These are phyloP conservation scores for Phoeniculus purpureus DNA, from an alignment of 2,797 vertebrate genomes.

Conservation along the genomic window DNA sequence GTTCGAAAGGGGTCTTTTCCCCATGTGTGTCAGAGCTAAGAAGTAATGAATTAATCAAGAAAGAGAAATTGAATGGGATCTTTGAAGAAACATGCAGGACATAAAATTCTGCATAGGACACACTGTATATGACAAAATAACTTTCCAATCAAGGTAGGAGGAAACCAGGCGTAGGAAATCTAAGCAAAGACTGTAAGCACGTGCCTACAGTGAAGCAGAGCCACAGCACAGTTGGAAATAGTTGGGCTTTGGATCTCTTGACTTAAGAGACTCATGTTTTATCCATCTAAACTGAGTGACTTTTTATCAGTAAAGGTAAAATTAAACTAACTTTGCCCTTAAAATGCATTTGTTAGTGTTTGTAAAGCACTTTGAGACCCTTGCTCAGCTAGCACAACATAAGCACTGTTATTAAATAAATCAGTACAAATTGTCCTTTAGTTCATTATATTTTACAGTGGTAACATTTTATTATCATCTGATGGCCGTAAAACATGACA, in stretches of 20 bases:
- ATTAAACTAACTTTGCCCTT: background rate
- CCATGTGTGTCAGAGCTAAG: background rate
- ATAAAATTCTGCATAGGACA: background rate
- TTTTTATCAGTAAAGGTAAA: background rate
- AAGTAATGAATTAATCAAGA: background rate
- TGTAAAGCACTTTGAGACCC: background rate
- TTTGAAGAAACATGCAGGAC: background rate
- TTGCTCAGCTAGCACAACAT: background rate
- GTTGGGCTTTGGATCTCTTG: background rate
- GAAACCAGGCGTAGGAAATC: background rate
- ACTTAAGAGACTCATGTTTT: background rate
- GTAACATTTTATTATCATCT: conserved; percentile 38
- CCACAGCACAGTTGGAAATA: accelerated
- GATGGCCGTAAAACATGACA: conserved; percentile 41
- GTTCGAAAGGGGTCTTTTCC: background rate
- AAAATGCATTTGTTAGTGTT: background rate
- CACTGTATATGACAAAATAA: background rate
- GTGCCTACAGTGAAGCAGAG: background rate
- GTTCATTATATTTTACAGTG: background rate
- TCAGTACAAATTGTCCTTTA: conserved; percentile 17
- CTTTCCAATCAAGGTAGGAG: background rate
- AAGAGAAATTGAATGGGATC: background rate
- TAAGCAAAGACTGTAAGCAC: background rate
- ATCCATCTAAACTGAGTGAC: background rate
- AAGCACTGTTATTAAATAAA: conserved; percentile 34